Conservation (phyloP, 2,113 vertebrate species). For the Trogon surrucura region DNA sequence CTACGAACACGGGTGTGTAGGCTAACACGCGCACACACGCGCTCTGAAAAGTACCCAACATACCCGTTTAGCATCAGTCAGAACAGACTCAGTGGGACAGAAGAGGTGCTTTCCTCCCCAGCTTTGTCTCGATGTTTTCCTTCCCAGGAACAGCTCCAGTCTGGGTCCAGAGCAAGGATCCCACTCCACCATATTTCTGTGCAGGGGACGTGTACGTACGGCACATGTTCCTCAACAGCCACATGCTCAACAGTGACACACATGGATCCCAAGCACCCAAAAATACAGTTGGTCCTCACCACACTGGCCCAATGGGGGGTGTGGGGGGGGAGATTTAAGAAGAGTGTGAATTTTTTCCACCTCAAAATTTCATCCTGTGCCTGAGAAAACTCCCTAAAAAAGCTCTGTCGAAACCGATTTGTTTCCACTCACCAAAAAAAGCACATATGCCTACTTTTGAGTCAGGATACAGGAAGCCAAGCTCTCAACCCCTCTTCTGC, state of each 20-base stretch:
- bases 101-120: background rate
- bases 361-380: constrained; percentile 64
- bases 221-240: constrained; percentile 26
- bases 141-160: background rate
- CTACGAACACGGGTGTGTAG: background rate
- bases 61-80: background rate
- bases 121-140: background rate
- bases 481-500: background rate
- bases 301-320: constrained; percentile 2
- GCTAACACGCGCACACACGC: background rate
- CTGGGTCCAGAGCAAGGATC: background rate
- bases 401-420: constrained; percentile 28
- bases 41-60: background rate
- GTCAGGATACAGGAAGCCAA: constrained; percentile 14
- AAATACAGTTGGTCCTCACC: constrained; percentile 51
- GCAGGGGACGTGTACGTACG: background rate
- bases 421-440: constrained; percentile 50
- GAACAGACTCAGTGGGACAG: background rate
- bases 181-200: background rate
- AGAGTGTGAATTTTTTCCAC: constrained; percentile 36
- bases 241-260: constrained; percentile 13
- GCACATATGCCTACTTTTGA: constrained; percentile 54
- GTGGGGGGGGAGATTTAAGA: background rate
- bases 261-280: constrained; percentile 28
- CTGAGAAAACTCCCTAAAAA: constrained; percentile 71